Percentiles rank a stretch among this genome's conserved stretches.
These are phyloP conservation scores for Drosophila pseudotalamancana DNA, from an alignment of 2,888 invertebrate species.

Conservation along the genomic window DNA sequence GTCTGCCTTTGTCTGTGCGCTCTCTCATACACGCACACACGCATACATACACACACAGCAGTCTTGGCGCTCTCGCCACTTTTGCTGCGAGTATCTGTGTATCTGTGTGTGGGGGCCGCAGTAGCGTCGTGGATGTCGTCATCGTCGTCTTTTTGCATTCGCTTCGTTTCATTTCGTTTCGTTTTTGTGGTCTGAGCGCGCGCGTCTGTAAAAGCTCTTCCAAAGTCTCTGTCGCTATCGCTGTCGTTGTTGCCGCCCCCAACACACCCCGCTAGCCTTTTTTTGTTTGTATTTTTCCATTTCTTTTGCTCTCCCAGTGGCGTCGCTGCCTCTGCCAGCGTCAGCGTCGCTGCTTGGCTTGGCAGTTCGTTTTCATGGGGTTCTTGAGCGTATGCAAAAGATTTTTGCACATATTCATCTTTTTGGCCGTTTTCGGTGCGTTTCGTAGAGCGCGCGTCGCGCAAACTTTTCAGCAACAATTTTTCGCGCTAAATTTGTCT, in stretches of 20 bases:
- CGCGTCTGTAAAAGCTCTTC: constrained; percentile 71
- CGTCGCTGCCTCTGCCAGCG: constrained; percentile 49
- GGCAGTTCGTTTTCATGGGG: constrained; percentile 71
- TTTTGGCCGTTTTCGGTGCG: constrained; percentile 84
- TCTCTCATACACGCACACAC: constrained; percentile 22
- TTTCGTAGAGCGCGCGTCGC: constrained; percentile 79
- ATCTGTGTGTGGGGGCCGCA: constrained; percentile 22
- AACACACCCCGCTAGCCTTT: constrained; percentile 47
- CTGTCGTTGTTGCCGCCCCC: constrained; percentile 50
- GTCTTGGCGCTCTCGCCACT: constrained; percentile 43
- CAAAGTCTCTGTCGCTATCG: constrained; percentile 36
- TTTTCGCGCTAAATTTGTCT: constrained; percentile 67
- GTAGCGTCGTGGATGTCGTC: constrained; percentile 37
- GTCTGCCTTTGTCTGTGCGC: constrained; percentile 46
- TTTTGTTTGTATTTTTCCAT: constrained; percentile 41
- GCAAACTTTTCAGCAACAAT: constrained; percentile 48
- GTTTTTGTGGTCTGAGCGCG: constrained; percentile 67
- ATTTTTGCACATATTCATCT: constrained; percentile 84
- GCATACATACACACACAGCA: background rate
- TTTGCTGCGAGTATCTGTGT: constrained; percentile 23
- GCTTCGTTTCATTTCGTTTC: constrained; percentile 67
- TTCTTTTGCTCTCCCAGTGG: constrained; percentile 56
- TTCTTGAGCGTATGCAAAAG: constrained; percentile 84
- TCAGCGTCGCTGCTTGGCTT: constrained; percentile 54
- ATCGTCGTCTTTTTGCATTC: constrained; percentile 60